These are phyloP conservation scores for Mya arenaria DNA, from an alignment of 1,140 invertebrate species.

Conservation along the genomic window DNA sequence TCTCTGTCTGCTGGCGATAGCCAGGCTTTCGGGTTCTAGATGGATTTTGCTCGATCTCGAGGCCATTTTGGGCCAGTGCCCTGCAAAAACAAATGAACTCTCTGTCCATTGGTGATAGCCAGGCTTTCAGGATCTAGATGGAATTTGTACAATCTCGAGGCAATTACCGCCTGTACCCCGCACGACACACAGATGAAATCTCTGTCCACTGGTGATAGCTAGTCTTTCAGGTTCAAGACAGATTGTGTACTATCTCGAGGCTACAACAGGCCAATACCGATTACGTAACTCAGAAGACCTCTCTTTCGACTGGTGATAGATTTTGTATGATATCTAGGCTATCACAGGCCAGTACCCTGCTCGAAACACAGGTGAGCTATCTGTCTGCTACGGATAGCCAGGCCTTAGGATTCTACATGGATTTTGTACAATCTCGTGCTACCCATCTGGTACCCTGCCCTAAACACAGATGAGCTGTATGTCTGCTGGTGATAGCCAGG, in stretches of 20 bases:
- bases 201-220: neutral
- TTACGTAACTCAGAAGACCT: neutral
- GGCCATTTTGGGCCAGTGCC: neutral
- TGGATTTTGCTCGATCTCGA: conserved; percentile 8
- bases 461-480: no score
- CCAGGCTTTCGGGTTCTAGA: neutral
- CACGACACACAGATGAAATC: neutral
- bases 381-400: no score
- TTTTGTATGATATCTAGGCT: no score
- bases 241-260: conserved; percentile 7
- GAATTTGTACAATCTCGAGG: conserved; percentile 13
- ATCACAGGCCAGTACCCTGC: neutral
- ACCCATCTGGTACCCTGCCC: no score
- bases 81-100: neutral
- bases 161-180: neutral
- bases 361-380: neutral
- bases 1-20: neutral
- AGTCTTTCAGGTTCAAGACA: neutral
- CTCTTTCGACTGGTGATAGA: neutral
- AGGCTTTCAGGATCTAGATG: neutral
- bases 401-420: no score
- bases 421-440: no score
- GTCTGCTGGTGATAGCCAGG: no score
- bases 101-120: neutral
- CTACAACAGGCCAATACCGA: neutral